Percentiles rank a stretch among this genome's conserved stretches.
These are phyloP conservation scores for Ctenoplectra terminalis DNA, from an alignment of 1,140 invertebrate species.

Conservation along the genomic window DNA sequence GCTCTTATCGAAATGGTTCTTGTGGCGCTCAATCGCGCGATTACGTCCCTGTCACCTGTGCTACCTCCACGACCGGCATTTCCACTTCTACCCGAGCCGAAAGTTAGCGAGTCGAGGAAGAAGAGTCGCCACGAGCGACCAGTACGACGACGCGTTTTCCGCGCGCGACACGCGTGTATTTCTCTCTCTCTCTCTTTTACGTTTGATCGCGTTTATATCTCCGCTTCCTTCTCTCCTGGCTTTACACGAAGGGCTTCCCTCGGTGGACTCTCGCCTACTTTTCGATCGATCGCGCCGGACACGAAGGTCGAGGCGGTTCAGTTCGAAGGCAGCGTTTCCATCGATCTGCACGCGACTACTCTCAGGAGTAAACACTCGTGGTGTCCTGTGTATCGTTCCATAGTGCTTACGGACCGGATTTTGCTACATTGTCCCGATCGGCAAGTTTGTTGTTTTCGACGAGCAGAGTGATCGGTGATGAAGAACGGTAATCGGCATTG, in stretches of 20 bases:
- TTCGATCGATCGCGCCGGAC: constrained; percentile 33
- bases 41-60: constrained; percentile 56
- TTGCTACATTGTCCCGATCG: background rate
- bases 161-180: constrained; percentile 40
- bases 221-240: constrained; percentile 20
- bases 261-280: constrained; percentile 8
- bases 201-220: background rate
- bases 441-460: background rate
- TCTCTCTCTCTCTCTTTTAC: background rate
- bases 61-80: constrained; percentile 47
- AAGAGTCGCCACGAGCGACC: constrained; percentile 43
- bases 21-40: constrained; percentile 27
- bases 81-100: constrained; percentile 60
- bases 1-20: background rate
- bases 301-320: constrained; percentile 51
- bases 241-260: constrained; percentile 37
- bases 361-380: background rate
- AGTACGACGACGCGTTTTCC: constrained; percentile 60
- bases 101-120: constrained; percentile 33
- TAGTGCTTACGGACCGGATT: background rate
- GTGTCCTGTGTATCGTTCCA: background rate
- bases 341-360: background rate
- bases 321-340: constrained; percentile 12
- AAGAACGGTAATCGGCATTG: background rate
- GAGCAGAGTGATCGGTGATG: background rate